Conservation (phyloP, 2,888 invertebrate species). For the Drosophila ustulata region DNA sequence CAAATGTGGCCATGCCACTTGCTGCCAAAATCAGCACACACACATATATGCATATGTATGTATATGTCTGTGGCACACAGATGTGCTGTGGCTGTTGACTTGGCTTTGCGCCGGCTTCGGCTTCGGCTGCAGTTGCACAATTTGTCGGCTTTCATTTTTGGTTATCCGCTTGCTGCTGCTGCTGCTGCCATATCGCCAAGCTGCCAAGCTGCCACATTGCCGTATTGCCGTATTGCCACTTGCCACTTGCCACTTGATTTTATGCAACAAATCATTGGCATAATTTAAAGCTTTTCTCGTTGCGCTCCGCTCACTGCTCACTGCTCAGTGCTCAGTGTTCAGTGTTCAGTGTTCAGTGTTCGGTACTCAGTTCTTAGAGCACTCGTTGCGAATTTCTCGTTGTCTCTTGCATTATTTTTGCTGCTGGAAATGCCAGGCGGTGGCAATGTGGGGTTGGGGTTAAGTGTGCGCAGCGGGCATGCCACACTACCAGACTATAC, state of each 20-base stretch:
- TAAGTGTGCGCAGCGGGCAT: conserved; percentile 48
- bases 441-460: conserved; percentile 57
- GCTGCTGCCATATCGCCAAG: conserved; percentile 68
- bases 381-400: conserved; percentile 14
- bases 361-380: conserved; percentile 9
- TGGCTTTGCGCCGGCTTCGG: conserved; percentile 45
- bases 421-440: conserved; percentile 37
- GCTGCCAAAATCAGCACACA: conserved; percentile 73
- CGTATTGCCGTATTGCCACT: conserved; percentile 55
- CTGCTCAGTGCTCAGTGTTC: not conserved
- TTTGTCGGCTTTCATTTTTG: conserved; percentile 77
- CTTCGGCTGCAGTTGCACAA: conserved; percentile 73
- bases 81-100: conserved; percentile 36
- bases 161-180: conserved; percentile 63
- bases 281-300: conserved; percentile 71
- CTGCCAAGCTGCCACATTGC: conserved; percentile 63
- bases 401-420: conserved; percentile 39
- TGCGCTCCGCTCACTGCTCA: conserved; percentile 39
- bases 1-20: conserved; percentile 78
- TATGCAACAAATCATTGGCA: conserved; percentile 79
- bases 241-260: conserved; percentile 76
- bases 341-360: not conserved
- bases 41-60: conserved; percentile 9
- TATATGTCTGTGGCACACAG: not conserved
- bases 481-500: conserved; percentile 16